Percentiles rank a stretch among this genome's conserved stretches.
Conservation (phyloP, 2,888 invertebrate genomes). For the Amphipoea lucens region DNA sequence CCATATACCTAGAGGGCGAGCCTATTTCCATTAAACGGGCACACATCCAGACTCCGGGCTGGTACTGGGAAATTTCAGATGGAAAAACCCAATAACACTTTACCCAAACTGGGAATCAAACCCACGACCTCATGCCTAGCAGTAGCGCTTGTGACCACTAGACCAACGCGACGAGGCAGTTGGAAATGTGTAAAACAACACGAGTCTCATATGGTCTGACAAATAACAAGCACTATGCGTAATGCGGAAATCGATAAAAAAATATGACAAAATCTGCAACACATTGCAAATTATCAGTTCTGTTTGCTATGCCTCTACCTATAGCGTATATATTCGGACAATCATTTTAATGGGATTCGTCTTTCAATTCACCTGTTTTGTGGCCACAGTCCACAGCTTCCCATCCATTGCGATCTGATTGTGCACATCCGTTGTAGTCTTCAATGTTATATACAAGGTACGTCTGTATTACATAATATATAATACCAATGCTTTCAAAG, state of each 20-base stretch:
- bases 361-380: constrained; percentile 32
- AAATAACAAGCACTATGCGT: neutral
- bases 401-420: constrained; percentile 47
- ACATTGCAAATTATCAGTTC: neutral
- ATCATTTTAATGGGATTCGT: constrained; percentile 4
- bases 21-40: too few species aligned
- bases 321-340: constrained; percentile 9
- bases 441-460: constrained; percentile 33
- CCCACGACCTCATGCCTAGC: neutral
- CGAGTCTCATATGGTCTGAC: neutral
- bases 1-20: too few species aligned
- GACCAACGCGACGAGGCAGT: neutral
- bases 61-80: neutral
- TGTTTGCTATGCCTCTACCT: neutral
- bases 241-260: neutral
- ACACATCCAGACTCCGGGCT: too few species aligned
- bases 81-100: neutral
- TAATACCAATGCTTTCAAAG: constrained; percentile 14
- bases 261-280: neutral
- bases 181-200: neutral
- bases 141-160: neutral
- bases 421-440: constrained; percentile 48
- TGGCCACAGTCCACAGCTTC: constrained; percentile 15
- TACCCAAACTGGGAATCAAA: neutral
- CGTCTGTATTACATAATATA: constrained; percentile 12